Base-by-base conservation (phyloP, 2,888 invertebrate genomes). In the Idaea aversata region DNA sequence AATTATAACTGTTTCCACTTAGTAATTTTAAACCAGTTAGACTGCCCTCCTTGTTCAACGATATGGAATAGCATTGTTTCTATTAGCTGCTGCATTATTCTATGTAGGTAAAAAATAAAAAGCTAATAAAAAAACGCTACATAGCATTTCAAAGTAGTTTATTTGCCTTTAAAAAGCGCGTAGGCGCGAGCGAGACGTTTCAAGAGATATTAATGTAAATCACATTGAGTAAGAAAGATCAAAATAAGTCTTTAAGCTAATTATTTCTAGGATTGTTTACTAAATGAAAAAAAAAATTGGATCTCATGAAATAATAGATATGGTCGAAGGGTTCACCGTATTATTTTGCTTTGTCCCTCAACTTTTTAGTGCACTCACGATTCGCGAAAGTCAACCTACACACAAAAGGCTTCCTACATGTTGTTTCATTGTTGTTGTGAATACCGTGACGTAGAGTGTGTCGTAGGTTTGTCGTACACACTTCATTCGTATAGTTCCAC, bases 391-490 rank as follows among this genome's bases (percentile, higher is more conserved):
- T 47, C 47, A 13, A 10, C 13, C 7, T 13, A 60, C 62, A 63
- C 25, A 25, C 7, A 13, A 47, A 47, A 7, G 47, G 47, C 47
- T 10, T 0, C 47, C 47, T 47, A 47, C 47, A 47, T 36, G 63
- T 60, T 61, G 57, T 59, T 38, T 64, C 38, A n/a, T 63, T 71
- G 62, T 63, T 65, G 59, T 63, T 63, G 64, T 70, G 71, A 67
- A 69, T 61, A 47, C 47, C 47, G 65, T 73, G 72, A 68, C 70
- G 71, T 68, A 68, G 67, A 76, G 67, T 68, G 67, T 65, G 71
- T 74, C 47, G 47, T 47, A 47, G 47, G 47, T 47, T 47, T 47
- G 75, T 76, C 77, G 75, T 76, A 74, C 72, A 69, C 70, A 66
- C 70, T 62, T 59, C 67, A 65, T 67, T 47, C 47, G 47, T 47